Evolutionary conservation across 2,113 vertebrate species (phyloP).

Genomic region (Pycnonotus jocosus): DNA sequence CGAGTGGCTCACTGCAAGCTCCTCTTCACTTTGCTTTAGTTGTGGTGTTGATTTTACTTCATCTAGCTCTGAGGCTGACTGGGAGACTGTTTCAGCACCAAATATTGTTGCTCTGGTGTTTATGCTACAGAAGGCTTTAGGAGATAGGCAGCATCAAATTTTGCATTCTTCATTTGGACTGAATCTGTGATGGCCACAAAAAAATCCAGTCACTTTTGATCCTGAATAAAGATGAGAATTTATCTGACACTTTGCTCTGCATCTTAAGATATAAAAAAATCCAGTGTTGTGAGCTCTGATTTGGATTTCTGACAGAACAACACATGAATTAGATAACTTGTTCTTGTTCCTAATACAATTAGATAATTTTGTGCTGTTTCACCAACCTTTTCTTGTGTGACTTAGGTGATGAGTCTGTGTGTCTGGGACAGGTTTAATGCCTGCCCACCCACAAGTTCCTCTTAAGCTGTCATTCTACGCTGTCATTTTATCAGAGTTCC

Average conservation of each 20-base stretch:
- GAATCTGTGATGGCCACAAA: not conserved
- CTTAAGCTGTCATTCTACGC: conserved; percentile 64
- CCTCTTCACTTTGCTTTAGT: not conserved
- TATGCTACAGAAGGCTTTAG: not conserved
- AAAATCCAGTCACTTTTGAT: not conserved
- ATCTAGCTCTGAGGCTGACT: not conserved
- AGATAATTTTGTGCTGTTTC: conserved; percentile 67
- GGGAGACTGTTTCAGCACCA: not conserved
- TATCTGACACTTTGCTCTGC: not conserved
- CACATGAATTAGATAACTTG: conserved; percentile 54
- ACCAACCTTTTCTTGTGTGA: conserved; percentile 53
- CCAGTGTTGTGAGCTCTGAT: conserved; percentile 2
- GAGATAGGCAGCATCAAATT: not conserved
- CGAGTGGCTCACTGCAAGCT: not conserved
- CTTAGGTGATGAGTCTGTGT: conserved; percentile 49
- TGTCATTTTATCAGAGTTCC: conserved; percentile 59
- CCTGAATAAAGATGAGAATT: not conserved
- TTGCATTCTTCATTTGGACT: not conserved
- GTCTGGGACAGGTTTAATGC: conserved; percentile 65
- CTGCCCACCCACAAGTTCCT: conserved; percentile 58
- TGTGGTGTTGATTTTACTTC: not conserved
- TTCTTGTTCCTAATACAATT: conserved; percentile 63
- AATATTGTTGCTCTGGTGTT: not conserved
- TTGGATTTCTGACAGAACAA: conserved; percentile 53
- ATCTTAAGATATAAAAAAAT: not conserved